Conservation (phyloP, 1,140 invertebrate species). For the Xylocopa sonorina region DNA sequence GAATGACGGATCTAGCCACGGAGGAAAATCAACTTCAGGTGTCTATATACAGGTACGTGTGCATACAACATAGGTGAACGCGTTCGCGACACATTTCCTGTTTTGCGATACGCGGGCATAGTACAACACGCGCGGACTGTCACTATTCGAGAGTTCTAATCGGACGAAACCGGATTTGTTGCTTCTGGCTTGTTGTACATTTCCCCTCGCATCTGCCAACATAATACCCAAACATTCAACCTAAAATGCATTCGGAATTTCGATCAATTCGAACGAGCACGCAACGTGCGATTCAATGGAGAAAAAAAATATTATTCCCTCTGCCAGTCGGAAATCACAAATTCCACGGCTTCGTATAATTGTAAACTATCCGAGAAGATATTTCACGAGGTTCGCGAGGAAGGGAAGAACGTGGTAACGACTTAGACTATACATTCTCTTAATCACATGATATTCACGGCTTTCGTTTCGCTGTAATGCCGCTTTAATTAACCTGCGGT, state of each 20-base stretch:
- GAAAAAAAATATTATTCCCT: constrained; percentile 39
- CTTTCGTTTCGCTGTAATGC: constrained; percentile 22
- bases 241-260: constrained; percentile 33
- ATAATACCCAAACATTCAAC: constrained; percentile 39
- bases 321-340: not conserved
- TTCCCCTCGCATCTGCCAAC: not conserved
- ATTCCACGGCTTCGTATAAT: too few relatives aligned
- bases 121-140: too few relatives aligned
- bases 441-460: constrained; percentile 19
- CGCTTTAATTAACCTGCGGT: constrained; percentile 42
- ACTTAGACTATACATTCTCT: constrained; percentile 39
- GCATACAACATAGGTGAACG: not conserved
- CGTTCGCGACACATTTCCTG: constrained; percentile 6
- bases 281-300: constrained; percentile 32
- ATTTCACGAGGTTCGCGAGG: too few relatives aligned
- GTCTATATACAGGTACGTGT: constrained; percentile 90
- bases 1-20: constrained; percentile 86
- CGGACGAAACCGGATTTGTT: constrained; percentile 29
- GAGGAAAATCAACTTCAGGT: constrained; percentile 89
- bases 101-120: constrained; percentile 10
- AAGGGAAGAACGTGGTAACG: not conserved
- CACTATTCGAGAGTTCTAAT: constrained; percentile 46
- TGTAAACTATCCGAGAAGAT: too few relatives aligned
- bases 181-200: constrained; percentile 25
- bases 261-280: constrained; percentile 20